Evolutionary conservation across 2,113 vertebrate species (phyloP).

Genomic region (Monarcha castaneiventris): DNA sequence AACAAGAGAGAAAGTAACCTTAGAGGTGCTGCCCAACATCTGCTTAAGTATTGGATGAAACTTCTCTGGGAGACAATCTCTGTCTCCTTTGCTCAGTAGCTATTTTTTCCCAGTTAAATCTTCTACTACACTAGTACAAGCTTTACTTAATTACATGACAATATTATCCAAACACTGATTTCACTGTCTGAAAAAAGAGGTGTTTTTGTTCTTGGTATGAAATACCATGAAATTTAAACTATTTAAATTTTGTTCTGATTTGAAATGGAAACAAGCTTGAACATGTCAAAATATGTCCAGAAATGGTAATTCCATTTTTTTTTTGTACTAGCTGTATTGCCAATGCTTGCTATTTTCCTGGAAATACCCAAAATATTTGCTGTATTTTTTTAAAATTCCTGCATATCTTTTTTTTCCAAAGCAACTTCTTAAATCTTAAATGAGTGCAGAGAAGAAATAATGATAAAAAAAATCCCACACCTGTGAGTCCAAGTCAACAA

Average conservation of each 20-base stretch:
- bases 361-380: neutral
- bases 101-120: neutral
- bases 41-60: neutral
- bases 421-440: neutral
- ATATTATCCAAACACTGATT: neutral
- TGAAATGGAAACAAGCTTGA: neutral
- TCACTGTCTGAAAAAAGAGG: neutral
- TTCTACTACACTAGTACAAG: neutral
- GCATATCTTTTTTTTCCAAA: neutral
- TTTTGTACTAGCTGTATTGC: neutral
- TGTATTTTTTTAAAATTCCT: neutral
- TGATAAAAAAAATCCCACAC: neutral
- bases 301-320: constrained; percentile 7
- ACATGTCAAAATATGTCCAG: neutral
- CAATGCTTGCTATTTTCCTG: neutral
- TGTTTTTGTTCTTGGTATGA: neutral
- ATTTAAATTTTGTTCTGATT: neutral
- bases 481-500: neutral
- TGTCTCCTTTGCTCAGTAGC: neutral
- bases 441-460: neutral
- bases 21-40: no score
- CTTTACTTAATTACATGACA: neutral
- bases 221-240: neutral
- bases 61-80: neutral
- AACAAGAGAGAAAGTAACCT: neutral